Percentiles rank a stretch among this genome's conserved stretches.
Evolutionary conservation across 2,113 vertebrate genomes (phyloP).

Genomic region (Carassius auratus): DNA sequence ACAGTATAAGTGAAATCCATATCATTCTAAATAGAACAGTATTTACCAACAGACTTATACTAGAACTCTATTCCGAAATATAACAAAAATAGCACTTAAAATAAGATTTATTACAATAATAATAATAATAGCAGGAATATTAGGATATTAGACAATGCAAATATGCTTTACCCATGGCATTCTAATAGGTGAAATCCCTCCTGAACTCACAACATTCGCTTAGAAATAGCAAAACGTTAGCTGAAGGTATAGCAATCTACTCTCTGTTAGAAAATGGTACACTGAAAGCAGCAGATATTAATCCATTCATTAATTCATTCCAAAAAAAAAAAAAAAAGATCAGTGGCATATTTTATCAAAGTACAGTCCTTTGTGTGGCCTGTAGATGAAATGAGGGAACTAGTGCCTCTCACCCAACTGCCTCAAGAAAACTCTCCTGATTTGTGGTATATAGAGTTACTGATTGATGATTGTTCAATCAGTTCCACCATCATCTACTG

Average conservation of each 20-base stretch:
- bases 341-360: constrained; percentile 78
- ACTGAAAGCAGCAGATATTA: constrained; percentile 78
- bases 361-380: constrained; percentile 57
- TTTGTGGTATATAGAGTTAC: background rate
- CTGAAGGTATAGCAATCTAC: constrained; percentile 69
- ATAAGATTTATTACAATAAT: constrained; percentile 83
- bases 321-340: constrained; percentile 41
- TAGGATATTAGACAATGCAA: constrained; percentile 78
- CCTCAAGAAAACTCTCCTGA: constrained; percentile 21
- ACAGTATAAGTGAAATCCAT: constrained; percentile 90
- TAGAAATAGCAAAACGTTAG: constrained; percentile 68
- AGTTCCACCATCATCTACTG: constrained; percentile 14
- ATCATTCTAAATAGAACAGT: constrained; percentile 98
- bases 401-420: constrained; percentile 28
- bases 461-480: constrained; percentile 33
- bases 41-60: constrained; percentile 96
- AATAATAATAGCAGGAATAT: constrained; percentile 74
- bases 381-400: constrained; percentile 49
- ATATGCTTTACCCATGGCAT: constrained; percentile 73
- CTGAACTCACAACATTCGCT: constrained; percentile 68
- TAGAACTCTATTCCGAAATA: constrained; percentile 97
- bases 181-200: constrained; percentile 70
- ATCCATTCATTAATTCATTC: constrained; percentile 51
- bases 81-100: constrained; percentile 99
- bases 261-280: constrained; percentile 76